phyloP scores from a whole-genome alignment of 2,113 vertebrate genomes.

The Sprattus sprattus region DNA sequence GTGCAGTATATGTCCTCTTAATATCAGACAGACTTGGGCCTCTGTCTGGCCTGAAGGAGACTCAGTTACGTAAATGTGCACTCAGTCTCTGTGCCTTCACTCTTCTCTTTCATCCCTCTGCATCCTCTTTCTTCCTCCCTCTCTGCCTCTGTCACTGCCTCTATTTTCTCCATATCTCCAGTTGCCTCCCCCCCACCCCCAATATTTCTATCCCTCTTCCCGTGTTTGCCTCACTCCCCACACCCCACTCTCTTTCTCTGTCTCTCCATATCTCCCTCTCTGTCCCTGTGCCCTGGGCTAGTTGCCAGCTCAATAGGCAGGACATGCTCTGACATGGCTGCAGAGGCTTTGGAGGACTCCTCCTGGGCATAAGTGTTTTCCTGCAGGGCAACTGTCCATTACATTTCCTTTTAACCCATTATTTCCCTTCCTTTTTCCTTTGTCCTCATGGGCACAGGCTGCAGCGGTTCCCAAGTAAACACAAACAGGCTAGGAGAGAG shows the following conservation, averaged over 20 bases:
- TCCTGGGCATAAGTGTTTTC: background rate
- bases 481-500: background rate
- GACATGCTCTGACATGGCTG: conserved; percentile 16
- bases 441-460: background rate
- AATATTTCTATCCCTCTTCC: conserved; percentile 19
- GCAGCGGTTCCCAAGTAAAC: conserved; percentile 22
- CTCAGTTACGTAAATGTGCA: conserved; percentile 46
- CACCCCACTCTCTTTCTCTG: conserved; percentile 18
- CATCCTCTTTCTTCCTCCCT: background rate
- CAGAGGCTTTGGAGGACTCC: background rate
- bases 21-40: conserved; percentile 31
- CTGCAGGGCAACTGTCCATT: conserved; percentile 14
- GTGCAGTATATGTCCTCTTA: conserved; percentile 7
- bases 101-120: conserved; percentile 8
- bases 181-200: background rate
- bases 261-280: background rate
- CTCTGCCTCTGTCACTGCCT: conserved; percentile 18
- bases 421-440: background rate
- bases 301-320: conserved; percentile 15
- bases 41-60: conserved; percentile 44
- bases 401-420: background rate
- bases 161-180: conserved; percentile 8
- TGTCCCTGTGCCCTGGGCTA: conserved; percentile 16
- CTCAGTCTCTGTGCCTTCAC: conserved; percentile 27
- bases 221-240: background rate